Percentiles rank a stretch among this genome's conserved stretches.
Conservation (phyloP, 1,140 invertebrate genomes). For the Glomeris maerens region DNA sequence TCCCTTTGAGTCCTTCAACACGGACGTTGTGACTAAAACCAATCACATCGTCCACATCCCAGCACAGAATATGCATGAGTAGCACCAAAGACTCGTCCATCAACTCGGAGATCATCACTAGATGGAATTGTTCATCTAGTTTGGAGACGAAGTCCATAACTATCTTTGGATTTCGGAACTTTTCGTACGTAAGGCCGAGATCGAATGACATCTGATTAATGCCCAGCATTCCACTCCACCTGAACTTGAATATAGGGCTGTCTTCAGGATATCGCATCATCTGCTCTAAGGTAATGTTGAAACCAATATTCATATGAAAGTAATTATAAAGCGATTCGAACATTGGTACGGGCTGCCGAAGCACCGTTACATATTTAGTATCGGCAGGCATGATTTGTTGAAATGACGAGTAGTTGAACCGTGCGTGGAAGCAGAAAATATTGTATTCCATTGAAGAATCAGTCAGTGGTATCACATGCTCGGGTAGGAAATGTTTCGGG, state of each 20-base stretch:
- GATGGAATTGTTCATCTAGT: constrained; percentile 21
- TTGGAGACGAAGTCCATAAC: constrained; percentile 7
- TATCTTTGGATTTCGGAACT: constrained; percentile 13
- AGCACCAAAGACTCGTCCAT: constrained; percentile 24
- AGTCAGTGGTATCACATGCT: too few relatives aligned
- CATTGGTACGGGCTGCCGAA: constrained; percentile 12
- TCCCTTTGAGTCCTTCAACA: constrained; percentile 3
- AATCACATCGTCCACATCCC: constrained; percentile 24
- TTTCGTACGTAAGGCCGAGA: constrained; percentile 16
- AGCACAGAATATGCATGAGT: constrained; percentile 22
- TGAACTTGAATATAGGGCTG: background rate
- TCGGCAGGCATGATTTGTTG: constrained; percentile 4
- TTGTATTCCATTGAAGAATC: constrained; percentile 18
- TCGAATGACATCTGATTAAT: constrained; percentile 27
- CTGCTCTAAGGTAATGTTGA: constrained; percentile 1
- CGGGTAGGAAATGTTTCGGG: constrained; percentile 18
- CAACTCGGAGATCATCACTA: constrained; percentile 23
- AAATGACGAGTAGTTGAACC: constrained; percentile 13
- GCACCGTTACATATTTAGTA: constrained; percentile 13
- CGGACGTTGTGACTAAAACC: constrained; percentile 19
- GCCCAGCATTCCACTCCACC: background rate
- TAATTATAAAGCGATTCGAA: constrained; percentile 15
- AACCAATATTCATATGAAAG: background rate
- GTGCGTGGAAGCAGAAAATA: constrained; percentile 13
- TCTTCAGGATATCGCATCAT: background rate